Percentiles rank a stretch among this genome's conserved stretches.
Evolutionary conservation across 2,797 vertebrate species (phyloP).

Genomic region (Girardinus metallicus): DNA sequence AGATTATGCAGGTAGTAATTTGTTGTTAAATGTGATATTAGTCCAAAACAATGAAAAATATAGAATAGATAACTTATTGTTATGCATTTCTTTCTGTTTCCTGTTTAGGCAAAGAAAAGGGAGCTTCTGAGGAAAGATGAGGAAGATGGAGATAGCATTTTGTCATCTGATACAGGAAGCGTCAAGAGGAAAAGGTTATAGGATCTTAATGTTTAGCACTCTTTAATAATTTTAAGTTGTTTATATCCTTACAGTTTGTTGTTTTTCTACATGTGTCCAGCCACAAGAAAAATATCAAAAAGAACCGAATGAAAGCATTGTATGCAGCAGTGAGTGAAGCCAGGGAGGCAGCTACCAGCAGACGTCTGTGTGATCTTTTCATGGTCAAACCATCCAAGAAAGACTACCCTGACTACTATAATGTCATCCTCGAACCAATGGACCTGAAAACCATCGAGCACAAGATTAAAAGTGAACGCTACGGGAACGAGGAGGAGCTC

Average conservation of each 20-base stretch:
- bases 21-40: slow-evolving; percentile 5
- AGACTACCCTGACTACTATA: slow-evolving; percentile 98
- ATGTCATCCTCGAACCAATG: slow-evolving; percentile 97
- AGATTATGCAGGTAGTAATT: slow-evolving; percentile 90
- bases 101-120: slow-evolving; percentile 90
- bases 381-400: slow-evolving; percentile 99
- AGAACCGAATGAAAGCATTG: slow-evolving; percentile 93
- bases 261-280: slow-evolving; percentile 45
- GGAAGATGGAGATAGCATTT: slow-evolving; percentile 94
- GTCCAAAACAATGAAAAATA: neutral
- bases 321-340: slow-evolving; percentile 91
- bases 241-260: neutral
- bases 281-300: slow-evolving; percentile 97
- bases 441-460: slow-evolving; percentile 97
- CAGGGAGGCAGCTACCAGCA: slow-evolving; percentile 85
- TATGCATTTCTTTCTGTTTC: neutral
- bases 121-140: slow-evolving; percentile 92
- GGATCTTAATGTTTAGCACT: neutral
- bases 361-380: slow-evolving; percentile 95
- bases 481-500: slow-evolving; percentile 89
- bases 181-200: slow-evolving; percentile 92
- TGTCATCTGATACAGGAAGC: slow-evolving; percentile 93
- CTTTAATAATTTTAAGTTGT: neutral
- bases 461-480: slow-evolving; percentile 93
- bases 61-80: neutral